Base-by-base conservation (phyloP, 2,797 vertebrate genomes). In the Denticeps clupeoides region DNA sequence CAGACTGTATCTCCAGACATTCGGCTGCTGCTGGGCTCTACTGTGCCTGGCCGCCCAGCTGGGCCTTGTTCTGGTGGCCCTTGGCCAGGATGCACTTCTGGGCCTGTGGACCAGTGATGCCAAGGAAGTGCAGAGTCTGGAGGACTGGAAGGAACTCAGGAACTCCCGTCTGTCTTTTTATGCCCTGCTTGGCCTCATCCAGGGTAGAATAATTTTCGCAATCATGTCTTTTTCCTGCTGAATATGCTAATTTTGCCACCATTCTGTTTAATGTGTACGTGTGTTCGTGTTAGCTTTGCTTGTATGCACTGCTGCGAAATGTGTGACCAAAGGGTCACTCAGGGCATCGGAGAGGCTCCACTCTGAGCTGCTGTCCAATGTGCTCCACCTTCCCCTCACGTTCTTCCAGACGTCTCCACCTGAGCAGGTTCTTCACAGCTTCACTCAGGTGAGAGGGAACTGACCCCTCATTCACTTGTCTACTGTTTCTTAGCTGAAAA, bases 51-150 rank as follows among this genome's bases (percentile, higher is more conserved):
- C 44, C 47, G 60, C 63, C 45, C 73, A 63, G 15, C 1, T 72
- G 16, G 68, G 72, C 25, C 70, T 81, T 59, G 81, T 77, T 41
- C 59, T 64, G 27, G 23, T 67, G 50, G 52, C 62, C 15, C 44
- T 73, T 38, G 70, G 68, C 25, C 71, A 81, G 45, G 76, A 76
- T 33, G 53, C 73, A 0, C 73, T 78, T 70, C 74, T 82, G 29
- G 71, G 70, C 16, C 37, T 47, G 23, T 79, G 74, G 75, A 56
- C 69, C 43, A 56, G 54, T 24, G 72, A 76, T 64, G 59, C 70
- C 33, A 75, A 71, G 51, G 19, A 64, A 32, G 15, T 62, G 16
- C 65, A 51, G 52, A 63, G 79, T 11, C 18, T 63, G n/a, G 55
- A 48, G 24, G 64, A 72, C 40, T 77, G 70, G 77, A 72, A 66